Conservation (phyloP, 1,140 invertebrate species). For the Carcinoscorpius rotundicauda region DNA sequence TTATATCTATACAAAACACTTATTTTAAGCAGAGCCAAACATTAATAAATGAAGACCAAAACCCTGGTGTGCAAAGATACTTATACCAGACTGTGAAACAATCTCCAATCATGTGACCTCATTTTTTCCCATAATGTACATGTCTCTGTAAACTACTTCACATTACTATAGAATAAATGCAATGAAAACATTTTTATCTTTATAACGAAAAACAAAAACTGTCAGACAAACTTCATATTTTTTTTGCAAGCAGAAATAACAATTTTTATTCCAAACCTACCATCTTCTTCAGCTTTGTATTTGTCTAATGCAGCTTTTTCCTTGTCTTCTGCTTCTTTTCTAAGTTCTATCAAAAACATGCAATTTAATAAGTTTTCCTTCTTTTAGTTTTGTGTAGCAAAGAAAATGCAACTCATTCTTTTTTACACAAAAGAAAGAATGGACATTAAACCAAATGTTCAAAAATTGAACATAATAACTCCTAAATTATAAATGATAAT, state of each 20-base stretch:
- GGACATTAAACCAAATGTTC: background rate
- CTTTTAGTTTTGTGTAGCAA: background rate
- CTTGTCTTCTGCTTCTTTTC: conserved; percentile 60
- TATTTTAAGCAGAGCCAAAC: no score
- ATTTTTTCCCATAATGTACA: no score
- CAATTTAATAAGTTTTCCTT: no score
- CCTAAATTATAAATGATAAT: background rate
- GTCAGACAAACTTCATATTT: conserved; percentile 1
- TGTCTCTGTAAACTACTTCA: no score
- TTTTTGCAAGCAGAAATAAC: background rate
- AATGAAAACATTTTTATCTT: no score
- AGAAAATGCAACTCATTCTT: background rate
- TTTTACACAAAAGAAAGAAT: background rate
- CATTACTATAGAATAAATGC: no score
- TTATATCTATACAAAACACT: no score
- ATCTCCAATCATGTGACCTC: no score
- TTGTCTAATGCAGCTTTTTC: conserved; percentile 25
- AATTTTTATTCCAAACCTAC: conserved; percentile 12
- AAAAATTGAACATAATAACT: background rate
- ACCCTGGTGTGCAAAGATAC: no score
- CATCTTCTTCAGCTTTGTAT: conserved; percentile 21
- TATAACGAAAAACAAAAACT: no score
- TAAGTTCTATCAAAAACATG: conserved; percentile 34
- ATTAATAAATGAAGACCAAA: no score
- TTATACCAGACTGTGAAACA: no score